Evolutionary conservation across 2,888 invertebrate genomes (phyloP), one percentile per base, ranked within the genome.

Genomic region (Scaptomyza reducta): DNA sequence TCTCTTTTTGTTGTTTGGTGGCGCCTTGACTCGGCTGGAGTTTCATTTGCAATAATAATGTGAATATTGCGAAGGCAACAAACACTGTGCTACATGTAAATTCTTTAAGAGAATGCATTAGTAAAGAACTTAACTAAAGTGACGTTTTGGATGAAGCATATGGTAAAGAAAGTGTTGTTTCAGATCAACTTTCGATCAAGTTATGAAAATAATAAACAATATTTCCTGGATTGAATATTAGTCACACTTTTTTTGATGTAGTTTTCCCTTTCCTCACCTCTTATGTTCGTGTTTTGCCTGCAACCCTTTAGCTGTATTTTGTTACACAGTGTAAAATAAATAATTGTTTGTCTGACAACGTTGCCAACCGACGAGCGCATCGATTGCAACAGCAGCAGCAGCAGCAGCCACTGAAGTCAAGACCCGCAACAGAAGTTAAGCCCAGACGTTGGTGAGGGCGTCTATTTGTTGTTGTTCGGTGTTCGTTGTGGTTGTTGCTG

Each of bases 341-440:
- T 68, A 62, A 72, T 72, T 53, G 51, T 49, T 60, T 77, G 54
- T 33, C 45, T 51, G 71, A 65, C 55, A 64, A 45, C 44, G 64
- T 40, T 55, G 64, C 59, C 59, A 56, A 56, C 64, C 72, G 69
- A 72, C 63, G 44, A 69, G 76, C 76, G 63, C 79, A 75, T 66
- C 73, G 77, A 77, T 77, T 81, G 85, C 80, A 82, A 79, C 82
- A 77, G 59, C 64, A 53, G 55, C 82, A 75, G 61, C 64, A 77
- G 61, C 64, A 53, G 57, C 82, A 75, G 61, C 64, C 49, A 55
- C 45, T 47, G 51, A 60, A 68, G 73, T 59, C 71, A 47, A 61
- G 67, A 56, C 46, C 65, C 59, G 66, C 62, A 58, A 42, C 27
- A 25, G 51, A 47, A 33, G 41, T 27, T 18, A 14, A 16, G 35